Base-by-base conservation (phyloP, 2,888 invertebrate species). In the Spicauda simplicius region DNA sequence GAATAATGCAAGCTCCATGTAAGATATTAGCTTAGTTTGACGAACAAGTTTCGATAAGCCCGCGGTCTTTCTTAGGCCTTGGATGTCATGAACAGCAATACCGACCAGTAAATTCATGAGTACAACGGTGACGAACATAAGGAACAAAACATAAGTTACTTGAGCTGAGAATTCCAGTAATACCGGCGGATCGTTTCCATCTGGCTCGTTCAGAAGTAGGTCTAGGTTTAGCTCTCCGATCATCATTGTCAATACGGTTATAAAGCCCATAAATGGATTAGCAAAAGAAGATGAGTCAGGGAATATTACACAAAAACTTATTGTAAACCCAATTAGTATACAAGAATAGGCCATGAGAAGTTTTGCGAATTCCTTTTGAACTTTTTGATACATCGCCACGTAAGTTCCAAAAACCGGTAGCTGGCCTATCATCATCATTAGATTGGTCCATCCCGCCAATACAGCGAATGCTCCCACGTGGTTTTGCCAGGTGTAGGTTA, bases 381-480 rank as follows among this genome's bases (percentile, higher is more conserved):
- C 97, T 85, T 97, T 96, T 0, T 97, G 97, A 76, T 97, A 97
- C 97, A 97, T 97, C 0, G 97, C 97, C 4, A 98, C 97, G 80
- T 98, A 98, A 0, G 97, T 96, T 18, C 97, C 98, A 80, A 98
- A 97, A 60, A 97, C 95, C 0, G 98, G 98, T 50, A 98, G 89
- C 77, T 98, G 97, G 0, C 98, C 98, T 68, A 98, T 96, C 97
- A 97, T 97, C 83, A 97, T 91, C 97, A 97, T 97, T n/a, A 97
- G 91, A 85, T 97, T 97, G 6, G 97, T 97, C 97, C 97, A 97
- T 6, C 97, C 97, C 53, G 97, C 95, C 5, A 97, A 94, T 0
- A 97, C 97, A 0, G 97, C 97, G 79, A 97, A 97, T 0, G 97
- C 97, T 0, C 97, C 97, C 20, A 97, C 95, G 80, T 97, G 97